Conservation (phyloP, 2,797 vertebrate species). For the Prunella strophiata region DNA sequence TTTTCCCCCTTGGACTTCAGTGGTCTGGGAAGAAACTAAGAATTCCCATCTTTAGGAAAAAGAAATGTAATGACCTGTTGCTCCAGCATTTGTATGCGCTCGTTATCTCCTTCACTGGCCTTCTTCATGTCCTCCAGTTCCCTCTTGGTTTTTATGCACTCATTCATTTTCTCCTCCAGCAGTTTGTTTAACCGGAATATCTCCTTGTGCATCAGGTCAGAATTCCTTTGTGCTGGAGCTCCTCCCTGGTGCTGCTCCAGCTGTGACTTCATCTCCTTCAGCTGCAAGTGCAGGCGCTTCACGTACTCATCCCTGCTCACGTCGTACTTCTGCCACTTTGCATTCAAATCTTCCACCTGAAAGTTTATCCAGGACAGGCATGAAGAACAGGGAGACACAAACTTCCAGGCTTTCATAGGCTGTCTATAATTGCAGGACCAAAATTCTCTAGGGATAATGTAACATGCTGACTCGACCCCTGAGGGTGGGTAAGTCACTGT, state of each 20-base stretch:
- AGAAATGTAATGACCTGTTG: slow-evolving; percentile 85
- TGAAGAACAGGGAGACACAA: neutral
- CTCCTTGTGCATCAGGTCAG: slow-evolving; percentile 84
- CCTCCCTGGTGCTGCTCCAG: neutral
- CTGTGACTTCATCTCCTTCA: slow-evolving; percentile 75
- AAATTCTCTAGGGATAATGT: neutral
- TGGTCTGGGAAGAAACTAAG: neutral
- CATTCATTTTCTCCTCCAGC: slow-evolving; percentile 84
- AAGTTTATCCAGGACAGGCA: neutral
- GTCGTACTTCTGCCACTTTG: slow-evolving; percentile 94
- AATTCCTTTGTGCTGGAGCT: slow-evolving; percentile 3
- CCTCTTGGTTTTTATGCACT: slow-evolving; percentile 70
- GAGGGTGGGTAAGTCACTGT: neutral
- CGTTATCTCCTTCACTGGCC: slow-evolving; percentile 67
- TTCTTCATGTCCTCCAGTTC: slow-evolving; percentile 74
- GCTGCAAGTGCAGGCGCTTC: slow-evolving; percentile 82
- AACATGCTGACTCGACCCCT: fast-evolving
- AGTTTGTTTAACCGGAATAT: slow-evolving; percentile 87
- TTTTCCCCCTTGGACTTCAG: neutral
- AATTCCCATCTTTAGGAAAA: neutral
- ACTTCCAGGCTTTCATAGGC: neutral
- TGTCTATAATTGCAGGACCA: neutral
- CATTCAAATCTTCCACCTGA: slow-evolving; percentile 91
- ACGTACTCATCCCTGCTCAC: slow-evolving; percentile 91
- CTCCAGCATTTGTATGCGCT: slow-evolving; percentile 88